These are phyloP conservation scores for Camptogramma bilineatum DNA, from an alignment of 2,888 invertebrate species.

Conservation along the genomic window DNA sequence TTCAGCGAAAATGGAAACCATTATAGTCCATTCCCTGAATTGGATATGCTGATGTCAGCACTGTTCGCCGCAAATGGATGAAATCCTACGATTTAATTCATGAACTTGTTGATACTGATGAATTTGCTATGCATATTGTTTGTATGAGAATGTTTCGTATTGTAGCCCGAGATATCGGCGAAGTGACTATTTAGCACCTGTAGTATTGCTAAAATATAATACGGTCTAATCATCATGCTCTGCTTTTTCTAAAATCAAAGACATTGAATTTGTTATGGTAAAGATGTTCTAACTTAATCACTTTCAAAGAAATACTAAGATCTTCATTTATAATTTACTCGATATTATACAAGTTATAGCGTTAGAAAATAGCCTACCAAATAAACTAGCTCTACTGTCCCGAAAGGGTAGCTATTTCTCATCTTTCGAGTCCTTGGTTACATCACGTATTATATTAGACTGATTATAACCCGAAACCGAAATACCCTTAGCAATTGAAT, in stretches of 20 bases:
- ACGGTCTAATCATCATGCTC: too few species aligned
- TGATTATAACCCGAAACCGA: conserved; percentile 7
- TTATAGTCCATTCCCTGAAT: conserved; percentile 16
- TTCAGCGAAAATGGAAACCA: conserved; percentile 22
- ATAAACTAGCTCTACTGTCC: background rate
- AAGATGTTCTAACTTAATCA: too few species aligned
- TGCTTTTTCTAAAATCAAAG: too few species aligned
- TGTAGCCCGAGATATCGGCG: background rate
- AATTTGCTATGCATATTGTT: background rate
- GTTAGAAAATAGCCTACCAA: background rate
- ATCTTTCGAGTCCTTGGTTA: background rate
- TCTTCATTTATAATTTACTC: background rate
- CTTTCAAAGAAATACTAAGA: too few species aligned
- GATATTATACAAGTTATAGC: too few species aligned
- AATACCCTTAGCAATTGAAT: conserved; percentile 5
- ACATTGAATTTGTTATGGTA: too few species aligned
- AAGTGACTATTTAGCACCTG: too few species aligned
- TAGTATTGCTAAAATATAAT: too few species aligned
- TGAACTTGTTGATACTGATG: background rate
- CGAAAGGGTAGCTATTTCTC: background rate
- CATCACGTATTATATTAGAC: conserved; percentile 14
- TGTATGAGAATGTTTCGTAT: background rate
- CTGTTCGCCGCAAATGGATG: conserved; percentile 11
- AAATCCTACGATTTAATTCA: background rate
- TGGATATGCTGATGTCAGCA: conserved; percentile 18